phyloP scores from a whole-genome alignment of 2,113 vertebrate genomes.

The Chloropsis hardwickii region DNA sequence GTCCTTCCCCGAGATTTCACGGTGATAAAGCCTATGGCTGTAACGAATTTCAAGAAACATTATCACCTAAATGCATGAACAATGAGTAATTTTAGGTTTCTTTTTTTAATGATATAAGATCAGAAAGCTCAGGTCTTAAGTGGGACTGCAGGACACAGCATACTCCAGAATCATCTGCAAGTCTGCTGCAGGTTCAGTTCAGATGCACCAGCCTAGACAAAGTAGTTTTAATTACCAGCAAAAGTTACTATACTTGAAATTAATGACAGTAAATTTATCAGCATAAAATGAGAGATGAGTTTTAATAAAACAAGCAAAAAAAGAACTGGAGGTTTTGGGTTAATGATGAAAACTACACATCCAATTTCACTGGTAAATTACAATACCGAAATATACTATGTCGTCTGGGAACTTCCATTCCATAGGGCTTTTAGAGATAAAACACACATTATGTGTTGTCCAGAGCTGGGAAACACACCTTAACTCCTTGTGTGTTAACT shows the following conservation, averaged over 20 bases:
- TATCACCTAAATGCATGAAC: constrained; percentile 8
- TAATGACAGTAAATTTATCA: not conserved
- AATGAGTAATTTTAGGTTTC: not conserved
- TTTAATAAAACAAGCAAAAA: not conserved
- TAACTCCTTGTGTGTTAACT: not conserved
- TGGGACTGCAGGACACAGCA: not conserved
- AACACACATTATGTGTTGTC: not conserved
- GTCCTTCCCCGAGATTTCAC: constrained; percentile 39
- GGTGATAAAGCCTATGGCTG: not conserved
- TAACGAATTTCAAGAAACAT: not conserved
- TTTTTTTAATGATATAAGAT: not conserved
- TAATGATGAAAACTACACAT: not conserved
- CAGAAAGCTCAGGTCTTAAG: not conserved
- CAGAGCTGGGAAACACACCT: not conserved
- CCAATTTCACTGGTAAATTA: not conserved
- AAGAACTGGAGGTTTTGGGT: not conserved
- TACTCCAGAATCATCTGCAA: not conserved
- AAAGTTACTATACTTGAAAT: not conserved
- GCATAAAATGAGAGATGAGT: not conserved
- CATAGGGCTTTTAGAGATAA: not conserved
- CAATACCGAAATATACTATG: not conserved
- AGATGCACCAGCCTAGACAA: not conserved
- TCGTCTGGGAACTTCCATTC: not conserved
- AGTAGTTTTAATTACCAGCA: not conserved
- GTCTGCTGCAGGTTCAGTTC: accelerated